Percentiles rank a stretch among this genome's conserved stretches.
Evolutionary conservation across 2,113 vertebrate species (phyloP).

Genomic region (Myotis brandtii): DNA sequence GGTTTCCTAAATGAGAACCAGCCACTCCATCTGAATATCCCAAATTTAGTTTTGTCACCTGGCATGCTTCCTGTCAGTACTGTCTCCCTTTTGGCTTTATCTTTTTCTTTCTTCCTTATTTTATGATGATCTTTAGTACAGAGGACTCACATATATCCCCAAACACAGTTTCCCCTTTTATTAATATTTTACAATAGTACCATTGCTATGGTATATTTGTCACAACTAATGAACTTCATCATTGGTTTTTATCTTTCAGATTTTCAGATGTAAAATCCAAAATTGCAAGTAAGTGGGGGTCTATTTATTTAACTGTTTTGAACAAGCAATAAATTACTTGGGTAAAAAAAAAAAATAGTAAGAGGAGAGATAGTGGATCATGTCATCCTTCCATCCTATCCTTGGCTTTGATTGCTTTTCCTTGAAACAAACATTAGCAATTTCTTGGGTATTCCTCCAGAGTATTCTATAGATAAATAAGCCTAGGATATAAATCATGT

Average conservation of each 20-base stretch:
- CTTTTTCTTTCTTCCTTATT: not conserved
- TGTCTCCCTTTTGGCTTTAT: not conserved
- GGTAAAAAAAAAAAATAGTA: not conserved
- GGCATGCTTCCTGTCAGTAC: not conserved
- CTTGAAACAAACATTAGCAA: not conserved
- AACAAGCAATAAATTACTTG: not conserved
- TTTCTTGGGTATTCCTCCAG: conserved; percentile 26
- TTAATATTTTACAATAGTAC: not conserved
- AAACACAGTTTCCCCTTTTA: not conserved
- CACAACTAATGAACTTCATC: conserved; percentile 50
- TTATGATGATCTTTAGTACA: not conserved
- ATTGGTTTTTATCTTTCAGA: conserved; percentile 86
- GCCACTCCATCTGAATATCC: not conserved
- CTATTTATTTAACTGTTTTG: conserved; percentile 38
- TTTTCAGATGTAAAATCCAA: conserved; percentile 99
- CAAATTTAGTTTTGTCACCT: conserved; percentile 36
- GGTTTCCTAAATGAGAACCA: conserved; percentile 26
- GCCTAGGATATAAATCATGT: not conserved
- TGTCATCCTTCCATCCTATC: not conserved
- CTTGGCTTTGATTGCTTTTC: not conserved
- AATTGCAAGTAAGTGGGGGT: conserved; percentile 96
- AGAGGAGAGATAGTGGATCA: not conserved
- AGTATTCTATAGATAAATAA: not conserved
- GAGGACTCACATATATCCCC: not conserved
- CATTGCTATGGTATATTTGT: not conserved